Percentiles rank a stretch among this genome's conserved stretches.
These are phyloP conservation scores for Plagodis pulveraria DNA, from an alignment of 2,888 invertebrate genomes.

Conservation along the genomic window DNA sequence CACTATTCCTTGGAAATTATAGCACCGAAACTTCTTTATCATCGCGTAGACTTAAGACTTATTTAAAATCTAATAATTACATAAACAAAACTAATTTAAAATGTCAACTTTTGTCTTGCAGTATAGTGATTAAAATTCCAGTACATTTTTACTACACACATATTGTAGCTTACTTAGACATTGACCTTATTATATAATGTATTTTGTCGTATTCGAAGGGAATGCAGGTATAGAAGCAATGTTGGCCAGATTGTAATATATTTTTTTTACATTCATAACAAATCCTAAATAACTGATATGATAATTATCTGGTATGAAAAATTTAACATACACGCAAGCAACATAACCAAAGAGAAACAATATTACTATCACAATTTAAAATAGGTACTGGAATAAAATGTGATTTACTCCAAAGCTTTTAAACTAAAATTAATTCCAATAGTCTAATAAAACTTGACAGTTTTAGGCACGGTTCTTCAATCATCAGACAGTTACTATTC, in stretches of 20 bases:
- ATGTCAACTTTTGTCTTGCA: neutral
- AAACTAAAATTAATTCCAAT: too few relatives aligned
- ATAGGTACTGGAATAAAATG: too few relatives aligned
- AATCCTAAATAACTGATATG: too few relatives aligned
- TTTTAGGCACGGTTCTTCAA: too few relatives aligned
- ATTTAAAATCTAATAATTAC: neutral
- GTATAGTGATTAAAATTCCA: neutral
- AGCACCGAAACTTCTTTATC: slow-evolving; percentile 6
- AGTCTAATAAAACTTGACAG: too few relatives aligned
- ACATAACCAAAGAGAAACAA: too few relatives aligned
- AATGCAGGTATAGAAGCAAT: slow-evolving; percentile 17
- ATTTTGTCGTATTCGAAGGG: slow-evolving; percentile 2
- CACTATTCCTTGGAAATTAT: neutral
- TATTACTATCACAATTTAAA: too few relatives aligned
- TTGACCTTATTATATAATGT: too few relatives aligned
- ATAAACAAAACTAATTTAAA: slow-evolving; percentile 15
- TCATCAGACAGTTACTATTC: too few relatives aligned
- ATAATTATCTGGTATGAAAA: too few relatives aligned
- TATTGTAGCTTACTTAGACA: neutral
- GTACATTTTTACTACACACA: slow-evolving; percentile 1
- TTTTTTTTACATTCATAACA: neutral
- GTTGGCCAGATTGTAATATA: neutral
- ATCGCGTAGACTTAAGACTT: neutral
- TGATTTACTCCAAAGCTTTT: too few relatives aligned
- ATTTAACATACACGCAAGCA: too few relatives aligned